Base-by-base conservation (phyloP, 2,797 vertebrate species). In the Euthynnus affinis region DNA sequence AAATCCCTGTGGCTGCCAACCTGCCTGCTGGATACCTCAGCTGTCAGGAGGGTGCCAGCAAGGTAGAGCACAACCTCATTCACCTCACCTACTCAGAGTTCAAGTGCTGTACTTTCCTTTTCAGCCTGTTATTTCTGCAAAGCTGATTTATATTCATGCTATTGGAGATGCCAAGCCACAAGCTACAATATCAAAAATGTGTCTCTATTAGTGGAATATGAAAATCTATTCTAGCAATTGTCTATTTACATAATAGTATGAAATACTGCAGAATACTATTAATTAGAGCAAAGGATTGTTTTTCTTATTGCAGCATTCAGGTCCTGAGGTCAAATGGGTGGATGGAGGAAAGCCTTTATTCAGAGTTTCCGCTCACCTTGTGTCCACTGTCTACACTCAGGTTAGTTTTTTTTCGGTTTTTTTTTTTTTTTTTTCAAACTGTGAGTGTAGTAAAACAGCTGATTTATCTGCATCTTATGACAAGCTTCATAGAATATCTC, bases 371-470 rank as follows among this genome's bases (percentile, higher is more conserved):
- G 95, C 98, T 80, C 98, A 99, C 90, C 95, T 99, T 2, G 98
- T 99, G 81, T 99, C 98, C 65, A 99, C 98, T 12, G 95, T 99
- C 25, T 99, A 99, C 91, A 97, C 98, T 74, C 98, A 99, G 97
- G 98, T 99, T 15, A 48, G 82, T 87, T 76, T 53, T 23, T 17
- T 9, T 71, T 63, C 13, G 29, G 2, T 37, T 37, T 8, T 37
- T n/a, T 17, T 9, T 71, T 63, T 17, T 37, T 3, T 37, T 37
- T 8, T 37, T n/a, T 34, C 60, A 12, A 15, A 46, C 3, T 46
- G 17, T 25, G 0, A 22, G 3, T 25, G 18, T 12, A 9, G 8
- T n/a, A 15, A 32, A 22, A 23, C 10, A 5, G 4, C 6, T n/a
- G 1, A 44, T 51, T 70, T 6, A 44, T 56, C 63, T 49, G 15